These are phyloP conservation scores for Liolophura sinensis DNA, from an alignment of 1,140 invertebrate species.

Conservation along the genomic window DNA sequence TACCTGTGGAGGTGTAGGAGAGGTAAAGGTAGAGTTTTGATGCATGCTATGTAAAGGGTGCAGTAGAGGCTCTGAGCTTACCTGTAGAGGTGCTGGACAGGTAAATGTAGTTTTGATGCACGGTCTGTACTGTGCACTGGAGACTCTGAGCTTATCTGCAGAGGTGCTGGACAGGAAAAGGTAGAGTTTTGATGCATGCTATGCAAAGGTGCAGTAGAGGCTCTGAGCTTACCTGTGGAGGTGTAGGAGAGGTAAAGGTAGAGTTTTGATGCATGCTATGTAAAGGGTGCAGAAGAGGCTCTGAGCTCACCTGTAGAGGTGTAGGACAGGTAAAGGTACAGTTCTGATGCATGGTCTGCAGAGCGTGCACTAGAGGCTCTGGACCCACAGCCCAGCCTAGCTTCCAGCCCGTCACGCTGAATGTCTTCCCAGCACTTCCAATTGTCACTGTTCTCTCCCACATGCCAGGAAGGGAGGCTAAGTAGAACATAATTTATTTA, in stretches of 20 bases:
- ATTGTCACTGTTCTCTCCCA: constrained; percentile 97
- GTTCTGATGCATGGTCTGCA: constrained; percentile 92
- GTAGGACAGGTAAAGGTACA: constrained; percentile 86
- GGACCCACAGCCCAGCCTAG: constrained; percentile 89
- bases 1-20: constrained; percentile 76
- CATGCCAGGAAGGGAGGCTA: constrained; percentile 92
- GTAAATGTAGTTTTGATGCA: too few species aligned
- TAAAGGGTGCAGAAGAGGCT: background rate
- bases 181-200: too few species aligned
- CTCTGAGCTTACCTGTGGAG: too few species aligned
- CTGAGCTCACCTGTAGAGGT: constrained; percentile 65
- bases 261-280: too few species aligned
- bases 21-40: constrained; percentile 92
- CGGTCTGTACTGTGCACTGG: background rate
- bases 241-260: too few species aligned
- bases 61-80: too few species aligned
- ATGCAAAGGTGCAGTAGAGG: too few species aligned
- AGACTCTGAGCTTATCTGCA: too few species aligned
- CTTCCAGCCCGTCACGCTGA: constrained; percentile 88
- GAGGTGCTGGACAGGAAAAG: too few species aligned
- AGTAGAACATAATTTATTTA: constrained; percentile 3
- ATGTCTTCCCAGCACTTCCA: constrained; percentile 96
- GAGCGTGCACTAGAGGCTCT: constrained; percentile 56
- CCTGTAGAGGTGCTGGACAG: too few species aligned
- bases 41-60: constrained; percentile 86